phyloP scores from a whole-genome alignment of 2,888 invertebrate genomes.

The Stratiomys singularior region DNA sequence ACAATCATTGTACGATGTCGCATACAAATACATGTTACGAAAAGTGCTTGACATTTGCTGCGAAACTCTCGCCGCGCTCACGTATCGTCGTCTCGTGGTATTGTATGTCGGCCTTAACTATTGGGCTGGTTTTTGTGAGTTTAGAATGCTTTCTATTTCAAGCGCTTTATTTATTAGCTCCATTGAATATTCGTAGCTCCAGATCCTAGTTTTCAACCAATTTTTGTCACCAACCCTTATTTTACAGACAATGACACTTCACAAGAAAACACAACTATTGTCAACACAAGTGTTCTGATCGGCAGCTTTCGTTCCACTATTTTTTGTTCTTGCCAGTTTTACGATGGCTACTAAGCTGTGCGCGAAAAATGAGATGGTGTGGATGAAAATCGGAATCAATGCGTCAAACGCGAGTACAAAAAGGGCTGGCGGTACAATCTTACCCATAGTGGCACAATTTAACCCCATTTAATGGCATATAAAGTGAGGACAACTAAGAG shows the following conservation, averaged over 20 bases:
- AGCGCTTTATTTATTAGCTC: neutral
- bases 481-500: too few species aligned
- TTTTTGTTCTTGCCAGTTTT: neutral
- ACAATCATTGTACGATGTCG: too few species aligned
- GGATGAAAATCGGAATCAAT: neutral
- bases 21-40: too few species aligned
- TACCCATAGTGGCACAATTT: neutral
- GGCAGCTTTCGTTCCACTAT: neutral
- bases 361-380: neutral
- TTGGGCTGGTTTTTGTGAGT: neutral
- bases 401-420: neutral
- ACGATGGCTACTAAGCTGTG: neutral
- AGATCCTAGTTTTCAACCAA: conserved; percentile 4
- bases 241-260: conserved; percentile 2
- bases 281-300: conserved; percentile 2
- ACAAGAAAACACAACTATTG: neutral
- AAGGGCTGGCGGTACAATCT: neutral
- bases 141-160: conserved; percentile 1
- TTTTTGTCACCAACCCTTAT: conserved; percentile 3
- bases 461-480: neutral
- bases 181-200: neutral
- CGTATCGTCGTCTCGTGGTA: too few species aligned
- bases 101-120: neutral
- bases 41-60: too few species aligned
- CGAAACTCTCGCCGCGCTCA: too few species aligned